Evolutionary conservation across 2,888 invertebrate genomes (phyloP).

Genomic region (Rhingia campestris): DNA sequence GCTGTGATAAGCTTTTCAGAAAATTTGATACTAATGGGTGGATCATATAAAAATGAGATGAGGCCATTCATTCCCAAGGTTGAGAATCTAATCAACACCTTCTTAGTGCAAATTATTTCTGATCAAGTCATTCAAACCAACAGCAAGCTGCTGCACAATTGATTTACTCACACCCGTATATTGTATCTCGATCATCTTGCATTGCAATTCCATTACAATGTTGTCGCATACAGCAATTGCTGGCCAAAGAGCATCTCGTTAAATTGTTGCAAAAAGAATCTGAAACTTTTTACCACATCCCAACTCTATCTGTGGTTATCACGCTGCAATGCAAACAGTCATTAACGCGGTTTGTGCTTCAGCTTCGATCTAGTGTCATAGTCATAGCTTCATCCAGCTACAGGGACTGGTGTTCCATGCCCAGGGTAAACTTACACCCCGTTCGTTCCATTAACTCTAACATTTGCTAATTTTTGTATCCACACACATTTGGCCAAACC

Average conservation of each 20-base stretch:
- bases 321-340: slow-evolving; percentile 41
- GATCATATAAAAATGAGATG: too few species aligned
- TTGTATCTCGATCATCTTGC: too few species aligned
- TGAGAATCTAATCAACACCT: too few species aligned
- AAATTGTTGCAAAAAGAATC: slow-evolving; percentile 34
- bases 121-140: too few species aligned
- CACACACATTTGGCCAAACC: neutral
- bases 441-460: slow-evolving; percentile 49
- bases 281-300: slow-evolving; percentile 45
- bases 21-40: too few species aligned
- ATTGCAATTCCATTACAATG: neutral
- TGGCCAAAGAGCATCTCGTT: neutral
- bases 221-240: neutral
- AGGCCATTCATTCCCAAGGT: too few species aligned
- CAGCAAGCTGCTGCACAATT: too few species aligned
- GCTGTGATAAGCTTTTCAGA: too few species aligned
- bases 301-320: slow-evolving; percentile 37
- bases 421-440: slow-evolving; percentile 13
- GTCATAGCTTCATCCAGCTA: neutral
- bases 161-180: too few species aligned
- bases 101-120: too few species aligned
- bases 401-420: neutral
- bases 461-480: slow-evolving; percentile 61
- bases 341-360: slow-evolving; percentile 23
- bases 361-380: slow-evolving; percentile 14